These are phyloP conservation scores for Drosophila demipolita DNA, from an alignment of 2,888 invertebrate species.

Conservation along the genomic window DNA sequence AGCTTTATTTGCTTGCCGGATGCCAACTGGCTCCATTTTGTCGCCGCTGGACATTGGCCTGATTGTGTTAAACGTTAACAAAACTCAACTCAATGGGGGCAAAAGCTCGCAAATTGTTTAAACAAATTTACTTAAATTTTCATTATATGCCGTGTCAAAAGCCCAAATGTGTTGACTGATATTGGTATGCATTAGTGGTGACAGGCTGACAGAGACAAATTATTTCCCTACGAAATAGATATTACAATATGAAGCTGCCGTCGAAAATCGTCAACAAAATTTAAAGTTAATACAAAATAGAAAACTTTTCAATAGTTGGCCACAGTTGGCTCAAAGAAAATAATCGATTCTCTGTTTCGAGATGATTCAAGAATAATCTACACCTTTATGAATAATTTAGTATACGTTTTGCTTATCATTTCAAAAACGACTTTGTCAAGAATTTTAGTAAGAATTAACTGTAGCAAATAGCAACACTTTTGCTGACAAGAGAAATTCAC, in stretches of 20 bases:
- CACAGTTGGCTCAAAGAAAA: neutral
- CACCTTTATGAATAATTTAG: neutral
- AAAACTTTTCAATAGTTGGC: neutral
- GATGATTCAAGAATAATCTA: neutral
- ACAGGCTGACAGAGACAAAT: neutral
- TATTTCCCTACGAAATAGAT: neutral
- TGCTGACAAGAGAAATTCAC: too few species aligned
- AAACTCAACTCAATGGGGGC: conserved; percentile 16
- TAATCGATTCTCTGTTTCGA: neutral
- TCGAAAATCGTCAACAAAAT: neutral
- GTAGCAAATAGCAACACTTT: too few species aligned
- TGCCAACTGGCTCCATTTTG: conserved; percentile 52
- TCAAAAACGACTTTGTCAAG: neutral
- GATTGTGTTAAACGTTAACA: conserved; percentile 28
- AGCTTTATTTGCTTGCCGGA: conserved; percentile 42
- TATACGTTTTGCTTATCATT: neutral
- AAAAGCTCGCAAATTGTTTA: conserved; percentile 35
- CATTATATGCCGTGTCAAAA: neutral
- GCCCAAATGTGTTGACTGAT: neutral
- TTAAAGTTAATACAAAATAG: neutral
- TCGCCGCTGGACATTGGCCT: conserved; percentile 46
- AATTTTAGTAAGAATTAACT: neutral
- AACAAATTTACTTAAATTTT: conserved; percentile 23
- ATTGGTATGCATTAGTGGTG: neutral
- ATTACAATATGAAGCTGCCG: neutral